These are phyloP conservation scores for Apamea monoglypha DNA, from an alignment of 2,888 invertebrate species.

Conservation along the genomic window DNA sequence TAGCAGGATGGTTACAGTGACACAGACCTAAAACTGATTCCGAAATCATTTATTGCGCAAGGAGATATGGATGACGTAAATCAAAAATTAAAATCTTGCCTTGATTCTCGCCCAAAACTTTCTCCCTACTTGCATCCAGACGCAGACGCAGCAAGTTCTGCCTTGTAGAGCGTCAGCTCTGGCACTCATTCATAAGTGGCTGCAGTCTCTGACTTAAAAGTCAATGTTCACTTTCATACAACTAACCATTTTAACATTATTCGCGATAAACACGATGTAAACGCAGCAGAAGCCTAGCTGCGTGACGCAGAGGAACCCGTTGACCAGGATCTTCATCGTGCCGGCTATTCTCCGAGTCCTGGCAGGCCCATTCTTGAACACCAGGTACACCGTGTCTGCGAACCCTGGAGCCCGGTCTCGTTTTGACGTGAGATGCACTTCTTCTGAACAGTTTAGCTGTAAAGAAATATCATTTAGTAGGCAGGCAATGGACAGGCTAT, in stretches of 20 bases:
- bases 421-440: constrained; percentile 91
- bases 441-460: constrained; percentile 93
- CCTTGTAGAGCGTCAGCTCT: neutral
- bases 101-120: neutral
- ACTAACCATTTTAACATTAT: constrained; percentile 94
- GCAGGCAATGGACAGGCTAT: no score
- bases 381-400: constrained; percentile 95
- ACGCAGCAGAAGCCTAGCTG: constrained; percentile 99
- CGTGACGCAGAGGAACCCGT: constrained; percentile 97
- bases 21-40: neutral
- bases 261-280: constrained; percentile 98
- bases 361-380: constrained; percentile 94
- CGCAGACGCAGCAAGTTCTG: neutral
- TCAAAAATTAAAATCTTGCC: no score
- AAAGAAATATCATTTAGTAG: constrained; percentile 63
- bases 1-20: neutral
- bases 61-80: neutral
- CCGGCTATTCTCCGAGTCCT: constrained; percentile 91
- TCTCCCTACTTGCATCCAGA: no score
- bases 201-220: neutral
- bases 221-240: neutral
- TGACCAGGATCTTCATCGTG: constrained; percentile 93
- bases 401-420: constrained; percentile 92
- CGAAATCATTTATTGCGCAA: no score
- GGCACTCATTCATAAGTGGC: neutral